phyloP scores from a whole-genome alignment of 2,888 invertebrate genomes.

The Eupithecia subumbrata region DNA sequence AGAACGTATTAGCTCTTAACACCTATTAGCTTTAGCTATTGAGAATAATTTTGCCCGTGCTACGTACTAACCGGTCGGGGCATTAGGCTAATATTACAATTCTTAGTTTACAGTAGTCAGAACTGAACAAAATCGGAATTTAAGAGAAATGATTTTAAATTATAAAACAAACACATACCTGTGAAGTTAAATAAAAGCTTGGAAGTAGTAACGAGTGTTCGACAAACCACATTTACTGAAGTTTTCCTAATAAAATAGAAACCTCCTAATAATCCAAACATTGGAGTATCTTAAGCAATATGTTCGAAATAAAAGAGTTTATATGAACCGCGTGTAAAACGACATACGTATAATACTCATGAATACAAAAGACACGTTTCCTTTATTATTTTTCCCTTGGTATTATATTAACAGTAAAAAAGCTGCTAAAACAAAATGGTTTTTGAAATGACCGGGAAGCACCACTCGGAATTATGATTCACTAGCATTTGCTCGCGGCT shows the following conservation, averaged over 20 bases:
- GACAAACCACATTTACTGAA: neutral
- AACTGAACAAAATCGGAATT: too few species aligned
- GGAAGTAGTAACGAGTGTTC: neutral
- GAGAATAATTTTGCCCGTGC: too few species aligned
- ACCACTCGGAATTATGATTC: conserved; percentile 23
- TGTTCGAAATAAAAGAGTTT: conserved; percentile 22
- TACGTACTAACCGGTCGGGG: too few species aligned
- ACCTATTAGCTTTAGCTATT: too few species aligned
- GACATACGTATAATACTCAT: conserved; percentile 17
- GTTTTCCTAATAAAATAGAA: neutral
- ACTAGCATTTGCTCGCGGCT: neutral
- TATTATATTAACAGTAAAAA: conserved; percentile 35
- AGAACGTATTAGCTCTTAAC: too few species aligned
- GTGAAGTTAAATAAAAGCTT: neutral
- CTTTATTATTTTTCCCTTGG: conserved; percentile 30
- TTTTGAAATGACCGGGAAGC: conserved; percentile 34
- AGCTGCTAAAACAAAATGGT: conserved; percentile 31
- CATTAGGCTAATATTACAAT: too few species aligned
- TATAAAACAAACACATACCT: too few species aligned
- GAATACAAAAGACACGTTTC: conserved; percentile 37
- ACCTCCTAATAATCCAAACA: neutral
- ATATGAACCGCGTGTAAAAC: conserved; percentile 31
- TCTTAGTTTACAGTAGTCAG: too few species aligned
- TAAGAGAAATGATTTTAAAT: too few species aligned
- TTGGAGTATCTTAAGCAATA: neutral